phyloP scores from a whole-genome alignment of 2,888 invertebrate genomes.

The Pristionchus japonicus region DNA sequence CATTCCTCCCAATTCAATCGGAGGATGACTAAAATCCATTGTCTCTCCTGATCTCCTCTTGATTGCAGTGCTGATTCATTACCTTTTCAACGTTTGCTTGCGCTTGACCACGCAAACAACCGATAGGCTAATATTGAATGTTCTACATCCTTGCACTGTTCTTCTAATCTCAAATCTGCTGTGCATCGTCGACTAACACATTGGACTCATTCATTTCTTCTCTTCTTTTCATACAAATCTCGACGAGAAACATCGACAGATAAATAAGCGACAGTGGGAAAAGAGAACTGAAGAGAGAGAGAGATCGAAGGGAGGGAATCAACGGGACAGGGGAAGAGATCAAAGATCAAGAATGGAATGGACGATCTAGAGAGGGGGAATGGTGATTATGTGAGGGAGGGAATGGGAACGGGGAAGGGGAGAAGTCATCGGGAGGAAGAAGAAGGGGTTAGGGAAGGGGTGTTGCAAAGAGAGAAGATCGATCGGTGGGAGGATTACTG shows the following conservation, averaged over 20 bases:
- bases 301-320: constrained; percentile 17
- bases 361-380: not conserved
- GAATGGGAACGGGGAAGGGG: not conserved
- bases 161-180: not conserved
- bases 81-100: not conserved
- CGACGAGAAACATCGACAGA: constrained; percentile 44
- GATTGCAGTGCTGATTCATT: not conserved
- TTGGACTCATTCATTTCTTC: constrained; percentile 42
- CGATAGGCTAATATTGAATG: no score
- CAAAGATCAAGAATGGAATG: constrained; percentile 33
- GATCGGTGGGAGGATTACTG: not conserved
- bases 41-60: not conserved
- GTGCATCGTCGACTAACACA: not conserved
- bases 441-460: not conserved
- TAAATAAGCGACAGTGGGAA: not conserved
- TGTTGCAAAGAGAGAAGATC: not conserved
- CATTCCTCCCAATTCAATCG: not conserved
- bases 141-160: no score
- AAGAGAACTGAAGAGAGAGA: not conserved
- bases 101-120: not conserved
- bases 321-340: constrained; percentile 18
- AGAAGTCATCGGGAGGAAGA: not conserved
- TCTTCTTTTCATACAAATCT: constrained; percentile 42
- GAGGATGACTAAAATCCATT: not conserved
- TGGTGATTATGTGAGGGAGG: constrained; percentile 13